Evolutionary conservation across 2,888 invertebrate species (phyloP).

Genomic region (Folsomia manolachei): DNA sequence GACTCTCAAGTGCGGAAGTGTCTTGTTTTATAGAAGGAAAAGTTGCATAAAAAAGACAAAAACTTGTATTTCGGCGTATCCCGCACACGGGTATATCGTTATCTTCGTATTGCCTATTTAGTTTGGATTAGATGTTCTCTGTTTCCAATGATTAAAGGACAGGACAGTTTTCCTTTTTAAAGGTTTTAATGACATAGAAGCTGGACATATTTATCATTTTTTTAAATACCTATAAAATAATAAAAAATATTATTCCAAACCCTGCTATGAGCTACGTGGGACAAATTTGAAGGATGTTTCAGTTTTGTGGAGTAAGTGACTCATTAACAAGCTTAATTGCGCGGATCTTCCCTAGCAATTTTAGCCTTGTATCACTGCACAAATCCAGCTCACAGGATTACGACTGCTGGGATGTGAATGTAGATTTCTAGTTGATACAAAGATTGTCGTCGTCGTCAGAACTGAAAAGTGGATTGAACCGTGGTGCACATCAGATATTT

Average conservation of each 20-base stretch:
- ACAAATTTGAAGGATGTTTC: neutral
- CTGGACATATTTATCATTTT: too few species aligned
- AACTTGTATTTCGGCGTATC: conserved; percentile 2
- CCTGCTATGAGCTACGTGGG: too few species aligned
- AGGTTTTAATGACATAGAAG: too few species aligned
- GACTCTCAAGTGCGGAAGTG: neutral
- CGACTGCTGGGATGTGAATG: neutral
- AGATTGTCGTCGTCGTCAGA: neutral
- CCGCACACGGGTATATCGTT: too few species aligned
- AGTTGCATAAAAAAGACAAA: neutral
- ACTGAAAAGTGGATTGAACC: neutral
- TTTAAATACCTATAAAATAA: too few species aligned
- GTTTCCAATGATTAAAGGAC: too few species aligned
- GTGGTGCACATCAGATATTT: neutral
- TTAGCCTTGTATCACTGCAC: neutral
- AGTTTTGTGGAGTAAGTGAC: neutral
- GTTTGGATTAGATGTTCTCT: too few species aligned
- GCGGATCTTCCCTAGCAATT: neutral
- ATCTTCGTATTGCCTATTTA: too few species aligned
- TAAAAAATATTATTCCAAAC: too few species aligned
- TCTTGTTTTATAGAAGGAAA: neutral
- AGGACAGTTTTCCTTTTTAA: too few species aligned
- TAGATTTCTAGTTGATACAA: neutral
- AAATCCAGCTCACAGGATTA: neutral
- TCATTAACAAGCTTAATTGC: conserved; percentile 1